Evolutionary conservation across 2,113 vertebrate genomes (phyloP).

Genomic region (Ciconia stormi): DNA sequence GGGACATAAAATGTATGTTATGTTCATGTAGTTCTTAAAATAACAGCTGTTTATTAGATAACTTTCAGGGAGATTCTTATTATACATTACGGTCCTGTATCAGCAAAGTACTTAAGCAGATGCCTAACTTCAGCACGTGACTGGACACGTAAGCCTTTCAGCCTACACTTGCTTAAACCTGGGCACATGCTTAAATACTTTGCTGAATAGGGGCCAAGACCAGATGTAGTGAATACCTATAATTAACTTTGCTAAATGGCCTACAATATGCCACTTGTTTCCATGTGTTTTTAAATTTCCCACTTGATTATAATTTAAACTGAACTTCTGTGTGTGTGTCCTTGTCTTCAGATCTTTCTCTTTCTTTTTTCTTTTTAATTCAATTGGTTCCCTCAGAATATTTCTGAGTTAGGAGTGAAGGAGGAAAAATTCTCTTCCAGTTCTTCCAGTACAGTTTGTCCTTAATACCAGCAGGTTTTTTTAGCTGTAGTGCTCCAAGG

Average conservation of each 20-base stretch:
- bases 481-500: background rate
- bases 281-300: slow-evolving; percentile 27
- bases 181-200: slow-evolving; percentile 14
- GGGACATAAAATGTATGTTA: background rate
- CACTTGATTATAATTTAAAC: background rate
- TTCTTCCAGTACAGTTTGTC: background rate
- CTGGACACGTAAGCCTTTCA: background rate
- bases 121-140: background rate
- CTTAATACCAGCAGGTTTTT: background rate
- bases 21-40: background rate
- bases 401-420: background rate
- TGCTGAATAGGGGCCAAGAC: slow-evolving; percentile 14
- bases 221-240: slow-evolving; percentile 32
- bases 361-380: background rate
- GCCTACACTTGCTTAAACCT: background rate
- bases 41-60: slow-evolving; percentile 40
- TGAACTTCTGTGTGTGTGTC: background rate
- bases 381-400: background rate
- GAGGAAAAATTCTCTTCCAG: background rate
- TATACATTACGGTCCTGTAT: background rate
- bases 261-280: slow-evolving; percentile 46
- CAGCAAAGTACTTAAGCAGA: slow-evolving; percentile 30
- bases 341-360: background rate
- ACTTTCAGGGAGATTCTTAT: background rate
- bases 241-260: slow-evolving; percentile 57